Conservation (phyloP, 2,113 vertebrate genomes). For the Triplophysa rosa region DNA sequence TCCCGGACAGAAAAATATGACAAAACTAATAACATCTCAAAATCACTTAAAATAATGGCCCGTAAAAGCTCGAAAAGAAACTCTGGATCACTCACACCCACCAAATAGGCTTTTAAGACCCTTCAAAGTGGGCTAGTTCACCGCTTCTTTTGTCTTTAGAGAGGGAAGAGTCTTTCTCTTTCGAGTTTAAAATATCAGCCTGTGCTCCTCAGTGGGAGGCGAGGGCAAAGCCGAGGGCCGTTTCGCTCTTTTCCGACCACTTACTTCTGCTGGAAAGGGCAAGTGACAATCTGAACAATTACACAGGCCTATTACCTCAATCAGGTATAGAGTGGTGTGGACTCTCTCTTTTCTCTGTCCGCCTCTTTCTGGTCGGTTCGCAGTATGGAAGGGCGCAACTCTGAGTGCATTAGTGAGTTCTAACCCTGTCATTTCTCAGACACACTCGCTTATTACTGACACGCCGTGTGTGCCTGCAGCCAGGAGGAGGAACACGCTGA, state of each 20-base stretch:
- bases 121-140: conserved; percentile 40
- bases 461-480: conserved; percentile 6
- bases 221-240: conserved; percentile 53
- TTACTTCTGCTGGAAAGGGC: conserved; percentile 71
- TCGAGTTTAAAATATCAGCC: conserved; percentile 35
- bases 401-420: conserved; percentile 51
- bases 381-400: conserved; percentile 38
- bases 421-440: conserved; percentile 53
- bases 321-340: conserved; percentile 54
- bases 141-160: conserved; percentile 42
- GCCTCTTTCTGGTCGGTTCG: conserved; percentile 37
- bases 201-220: conserved; percentile 5
- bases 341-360: conserved; percentile 18
- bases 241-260: conserved; percentile 57
- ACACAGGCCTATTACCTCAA: conserved; percentile 71
- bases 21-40: conserved; percentile 23
- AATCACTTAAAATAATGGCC: conserved; percentile 38
- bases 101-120: conserved; percentile 22
- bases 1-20: neutral
- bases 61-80: conserved; percentile 12
- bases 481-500: conserved; percentile 11
- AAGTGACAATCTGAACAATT: conserved; percentile 80
- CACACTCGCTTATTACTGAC: conserved; percentile 43
- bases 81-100: conserved; percentile 22
- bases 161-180: conserved; percentile 35